Base-by-base conservation (phyloP, 2,113 vertebrate genomes). In the Chiloscyllium plagiosum region DNA sequence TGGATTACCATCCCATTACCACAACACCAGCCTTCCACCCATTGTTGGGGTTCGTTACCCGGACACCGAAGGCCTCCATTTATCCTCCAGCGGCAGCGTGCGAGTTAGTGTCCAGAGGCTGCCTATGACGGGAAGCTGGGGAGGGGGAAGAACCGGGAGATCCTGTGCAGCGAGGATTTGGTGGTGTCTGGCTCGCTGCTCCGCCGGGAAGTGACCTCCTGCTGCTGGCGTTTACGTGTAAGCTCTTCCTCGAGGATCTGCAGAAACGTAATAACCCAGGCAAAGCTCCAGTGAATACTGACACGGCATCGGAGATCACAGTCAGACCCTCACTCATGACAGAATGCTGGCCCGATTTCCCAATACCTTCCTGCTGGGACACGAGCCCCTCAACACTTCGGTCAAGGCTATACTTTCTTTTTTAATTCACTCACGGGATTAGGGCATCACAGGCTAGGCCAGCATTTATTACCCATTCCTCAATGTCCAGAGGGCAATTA, bases 191-290 rank as follows among this genome's bases (percentile, higher is more conserved):
- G 96, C 1, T 96, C 97, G 68, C 95, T 0, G 1, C 96, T 15
- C 0, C 80, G 86, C 95, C 95, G 96, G 94, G 1, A 33, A 13
- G 96, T 86, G 1, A 50, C 89, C 3, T 80, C 94, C 96, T 95
- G 97, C 37, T 69, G 96, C 0, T 85, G 96, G n/a, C 96, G 96
- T 0, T 17, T 65, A 15, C 96, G 97, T 80, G 96, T 96, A 89
- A 98, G 96, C n/a, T 97, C 97, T 78, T 97, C 97, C 96, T 97
- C 97, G 93, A 98, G 96, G 96, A 97, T 96, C 97, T 98, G 92
- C 3, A 80, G 22, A 96, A 70, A 96, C 68, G 95, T 50, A 96
- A 29, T 0, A 15, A 17, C 0, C 47, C 12, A 93, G 15, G 19
- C 19, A 17, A 6, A 83, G 37, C 29, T 33, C 29, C 7, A 52